These are phyloP conservation scores for Melanotaenia pygmaea DNA, from an alignment of 2,797 vertebrate species.

Conservation along the genomic window DNA sequence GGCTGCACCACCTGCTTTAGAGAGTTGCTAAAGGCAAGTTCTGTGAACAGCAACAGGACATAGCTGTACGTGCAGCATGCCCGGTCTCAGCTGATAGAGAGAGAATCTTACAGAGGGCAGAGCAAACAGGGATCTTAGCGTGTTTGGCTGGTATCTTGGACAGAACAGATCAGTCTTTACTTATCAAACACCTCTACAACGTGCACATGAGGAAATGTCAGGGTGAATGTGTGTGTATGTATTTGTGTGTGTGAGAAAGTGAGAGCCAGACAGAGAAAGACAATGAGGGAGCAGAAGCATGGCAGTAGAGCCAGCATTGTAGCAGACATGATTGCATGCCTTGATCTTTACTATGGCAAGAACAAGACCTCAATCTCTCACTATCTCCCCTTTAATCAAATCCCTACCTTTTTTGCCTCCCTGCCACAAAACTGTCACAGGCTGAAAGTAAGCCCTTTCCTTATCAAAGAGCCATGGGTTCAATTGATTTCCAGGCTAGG, in stretches of 20 bases:
- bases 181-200: slow-evolving; percentile 60
- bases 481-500: slow-evolving; percentile 92
- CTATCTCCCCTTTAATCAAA: slow-evolving; percentile 98
- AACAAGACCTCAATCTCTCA: slow-evolving; percentile 99
- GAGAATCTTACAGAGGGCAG: slow-evolving; percentile 2
- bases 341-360: slow-evolving; percentile 94
- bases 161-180: slow-evolving; percentile 41
- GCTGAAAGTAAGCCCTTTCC: slow-evolving; percentile 92
- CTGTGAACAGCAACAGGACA: slow-evolving; percentile 47
- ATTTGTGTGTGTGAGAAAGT: slow-evolving; percentile 17
- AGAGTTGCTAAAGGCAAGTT: slow-evolving; percentile 51
- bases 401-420: slow-evolving; percentile 87
- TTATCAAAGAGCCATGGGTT: slow-evolving; percentile 91
- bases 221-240: slow-evolving; percentile 2
- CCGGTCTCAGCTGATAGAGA: slow-evolving; percentile 30
- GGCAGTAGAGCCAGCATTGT: slow-evolving; percentile 82
- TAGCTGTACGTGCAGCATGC: slow-evolving; percentile 34
- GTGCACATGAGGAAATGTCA: slow-evolving; percentile 52
- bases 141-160: slow-evolving; percentile 40
- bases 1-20: slow-evolving; percentile 37
- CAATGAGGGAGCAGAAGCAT: slow-evolving; percentile 49
- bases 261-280: slow-evolving; percentile 19
- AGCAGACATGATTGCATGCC: slow-evolving; percentile 92
- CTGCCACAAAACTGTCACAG: slow-evolving; percentile 96
- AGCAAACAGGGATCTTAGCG: slow-evolving; percentile 26